Conservation (phyloP, 92 coral and sea anemone species). For the Isaurus tuberculatus region DNA sequence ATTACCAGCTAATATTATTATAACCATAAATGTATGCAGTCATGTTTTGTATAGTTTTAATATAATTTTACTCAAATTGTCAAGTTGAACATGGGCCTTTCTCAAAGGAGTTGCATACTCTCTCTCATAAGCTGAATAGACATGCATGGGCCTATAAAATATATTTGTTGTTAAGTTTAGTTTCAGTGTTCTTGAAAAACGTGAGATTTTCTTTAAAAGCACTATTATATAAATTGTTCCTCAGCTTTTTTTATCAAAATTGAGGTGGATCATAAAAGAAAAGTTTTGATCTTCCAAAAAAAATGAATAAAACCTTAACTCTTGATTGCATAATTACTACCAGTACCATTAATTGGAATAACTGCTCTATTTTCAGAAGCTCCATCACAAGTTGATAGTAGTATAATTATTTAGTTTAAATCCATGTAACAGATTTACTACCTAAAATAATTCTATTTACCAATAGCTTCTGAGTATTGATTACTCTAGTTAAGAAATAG, state of each 20-base stretch:
- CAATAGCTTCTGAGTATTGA: background rate
- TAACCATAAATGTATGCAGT: too few relatives aligned
- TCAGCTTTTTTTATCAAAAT: conserved; percentile 4
- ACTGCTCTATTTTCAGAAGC: conserved; percentile 9
- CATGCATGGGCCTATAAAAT: background rate
- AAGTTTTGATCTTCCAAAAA: conserved; percentile 2
- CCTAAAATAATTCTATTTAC: background rate
- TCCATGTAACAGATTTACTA: background rate
- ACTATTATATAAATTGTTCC: conserved; percentile 10
- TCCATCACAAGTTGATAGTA: background rate
- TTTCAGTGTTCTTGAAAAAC: conserved; percentile 13
- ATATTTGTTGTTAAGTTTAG: conserved; percentile 14
- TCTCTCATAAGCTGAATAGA: background rate
- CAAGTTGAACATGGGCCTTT: background rate
- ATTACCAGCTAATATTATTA: too few relatives aligned
- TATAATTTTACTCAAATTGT: conserved; percentile 1
- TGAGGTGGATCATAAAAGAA: background rate
- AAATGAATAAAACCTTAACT: background rate
- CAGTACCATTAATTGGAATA: background rate
- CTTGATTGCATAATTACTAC: conserved; percentile 1
- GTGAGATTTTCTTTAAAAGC: conserved; percentile 12
- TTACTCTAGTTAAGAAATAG: background rate
- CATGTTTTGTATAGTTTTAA: background rate
- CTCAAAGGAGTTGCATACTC: background rate
- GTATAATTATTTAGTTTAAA: background rate